phyloP scores from a whole-genome alignment of 2,797 vertebrate genomes.

The Huso huso region DNA sequence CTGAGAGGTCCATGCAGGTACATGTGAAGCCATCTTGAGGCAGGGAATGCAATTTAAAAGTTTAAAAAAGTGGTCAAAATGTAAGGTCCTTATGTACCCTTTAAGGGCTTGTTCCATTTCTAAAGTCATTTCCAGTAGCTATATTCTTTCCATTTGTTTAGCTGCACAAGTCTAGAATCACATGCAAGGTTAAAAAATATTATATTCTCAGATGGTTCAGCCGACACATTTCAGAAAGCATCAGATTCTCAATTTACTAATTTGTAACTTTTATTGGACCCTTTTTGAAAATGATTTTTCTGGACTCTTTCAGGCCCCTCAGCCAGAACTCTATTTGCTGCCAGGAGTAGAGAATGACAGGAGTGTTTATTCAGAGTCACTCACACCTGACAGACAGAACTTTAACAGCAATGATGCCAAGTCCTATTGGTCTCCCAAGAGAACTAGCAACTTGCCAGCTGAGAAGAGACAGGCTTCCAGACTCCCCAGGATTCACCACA shows the following conservation, averaged over 20 bases:
- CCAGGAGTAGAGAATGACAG: slow-evolving; percentile 50
- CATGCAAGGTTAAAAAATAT: too few species aligned
- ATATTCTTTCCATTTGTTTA: too few species aligned
- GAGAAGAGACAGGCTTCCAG: slow-evolving; percentile 49
- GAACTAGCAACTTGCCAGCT: slow-evolving; percentile 39
- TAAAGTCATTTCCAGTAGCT: too few species aligned
- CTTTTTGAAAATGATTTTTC: slow-evolving; percentile 18
- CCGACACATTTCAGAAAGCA: slow-evolving; percentile 20
- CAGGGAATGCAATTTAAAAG: too few species aligned
- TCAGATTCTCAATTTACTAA: too few species aligned
- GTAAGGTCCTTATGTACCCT: too few species aligned
- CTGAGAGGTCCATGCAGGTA: too few species aligned
- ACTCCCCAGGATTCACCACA: slow-evolving; percentile 51
- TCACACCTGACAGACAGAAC: slow-evolving; percentile 50
- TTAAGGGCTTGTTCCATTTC: too few species aligned
- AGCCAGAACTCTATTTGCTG: slow-evolving; percentile 85
- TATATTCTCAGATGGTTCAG: neutral
- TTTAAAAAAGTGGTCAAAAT: too few species aligned
- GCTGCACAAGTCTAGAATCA: too few species aligned
- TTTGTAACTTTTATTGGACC: slow-evolving; percentile 21
- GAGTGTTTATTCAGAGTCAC: slow-evolving; percentile 54
- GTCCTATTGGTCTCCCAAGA: slow-evolving; percentile 33
- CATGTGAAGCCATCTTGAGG: too few species aligned
- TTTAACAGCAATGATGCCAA: slow-evolving; percentile 49
- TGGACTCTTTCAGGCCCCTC: slow-evolving; percentile 60